These are phyloP conservation scores for Nebria brevicollis DNA, from an alignment of 2,888 invertebrate genomes.

Conservation along the genomic window DNA sequence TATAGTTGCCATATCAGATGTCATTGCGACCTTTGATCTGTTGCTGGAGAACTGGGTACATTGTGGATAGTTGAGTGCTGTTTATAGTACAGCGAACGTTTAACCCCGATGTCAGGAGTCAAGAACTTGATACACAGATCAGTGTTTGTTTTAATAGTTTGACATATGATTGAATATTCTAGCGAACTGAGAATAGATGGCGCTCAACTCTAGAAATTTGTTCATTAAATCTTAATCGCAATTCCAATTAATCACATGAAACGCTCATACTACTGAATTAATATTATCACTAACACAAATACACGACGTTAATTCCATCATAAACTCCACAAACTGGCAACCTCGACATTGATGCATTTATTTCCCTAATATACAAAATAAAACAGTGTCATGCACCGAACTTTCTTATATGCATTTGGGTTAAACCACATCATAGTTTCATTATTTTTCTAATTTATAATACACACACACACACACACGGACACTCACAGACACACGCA, in stretches of 20 bases:
- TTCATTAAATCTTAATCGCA: background rate
- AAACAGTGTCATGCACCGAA: too few relatives aligned
- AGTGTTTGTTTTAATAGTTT: conserved; percentile 42
- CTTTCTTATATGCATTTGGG: too few relatives aligned
- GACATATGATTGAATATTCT: conserved; percentile 32
- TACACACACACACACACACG: too few relatives aligned
- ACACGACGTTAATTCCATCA: too few relatives aligned
- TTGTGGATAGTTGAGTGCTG: conserved; percentile 8
- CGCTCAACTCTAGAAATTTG: background rate
- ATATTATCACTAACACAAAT: too few relatives aligned
- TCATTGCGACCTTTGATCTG: background rate
- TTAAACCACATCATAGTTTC: too few relatives aligned
- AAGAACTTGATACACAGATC: conserved; percentile 29
- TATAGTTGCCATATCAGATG: conserved; percentile 8
- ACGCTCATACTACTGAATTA: background rate
- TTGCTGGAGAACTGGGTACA: background rate
- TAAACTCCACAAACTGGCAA: too few relatives aligned
- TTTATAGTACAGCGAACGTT: conserved; percentile 21
- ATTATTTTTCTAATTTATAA: too few relatives aligned
- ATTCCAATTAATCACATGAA: background rate
- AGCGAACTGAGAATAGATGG: background rate
- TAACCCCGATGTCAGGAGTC: conserved; percentile 33
- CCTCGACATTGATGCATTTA: too few relatives aligned
- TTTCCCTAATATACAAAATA: too few relatives aligned
- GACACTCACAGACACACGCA: too few relatives aligned